These are phyloP conservation scores for Actinernus sp. DNA, from an alignment of 92 coral and sea anemone species.

Conservation along the genomic window DNA sequence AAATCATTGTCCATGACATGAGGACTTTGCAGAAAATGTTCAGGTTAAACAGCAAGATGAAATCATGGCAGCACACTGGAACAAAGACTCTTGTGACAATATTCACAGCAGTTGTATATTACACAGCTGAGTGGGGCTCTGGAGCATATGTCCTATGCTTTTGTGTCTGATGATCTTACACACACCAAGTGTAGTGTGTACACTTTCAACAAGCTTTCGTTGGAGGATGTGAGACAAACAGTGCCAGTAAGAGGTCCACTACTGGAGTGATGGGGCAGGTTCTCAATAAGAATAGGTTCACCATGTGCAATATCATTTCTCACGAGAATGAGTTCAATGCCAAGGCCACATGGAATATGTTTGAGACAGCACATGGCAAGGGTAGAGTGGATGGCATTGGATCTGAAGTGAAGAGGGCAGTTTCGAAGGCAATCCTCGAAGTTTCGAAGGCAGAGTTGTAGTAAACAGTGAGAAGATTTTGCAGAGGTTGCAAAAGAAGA, in stretches of 20 bases:
- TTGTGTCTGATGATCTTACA: constrained; percentile 36
- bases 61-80: too few relatives aligned
- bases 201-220: constrained; percentile 7
- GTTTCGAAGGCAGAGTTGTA: constrained; percentile 10
- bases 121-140: constrained; percentile 19
- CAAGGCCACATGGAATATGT: too few relatives aligned
- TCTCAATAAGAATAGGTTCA: too few relatives aligned
- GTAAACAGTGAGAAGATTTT: constrained; percentile 35
- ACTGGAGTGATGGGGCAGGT: too few relatives aligned
- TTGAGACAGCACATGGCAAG: constrained; percentile 59
- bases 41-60: constrained; percentile 55
- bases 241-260: too few relatives aligned
- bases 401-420: constrained; percentile 37
- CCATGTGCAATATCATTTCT: too few relatives aligned
- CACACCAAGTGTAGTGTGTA: too few relatives aligned
- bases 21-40: constrained; percentile 45
- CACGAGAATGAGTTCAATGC: too few relatives aligned
- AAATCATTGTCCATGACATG: constrained; percentile 54
- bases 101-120: constrained; percentile 66
- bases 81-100: constrained; percentile 51
- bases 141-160: constrained; percentile 48
- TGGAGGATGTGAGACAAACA: constrained; percentile 29
- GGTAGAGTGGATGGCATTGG: constrained; percentile 54
- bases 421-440: constrained; percentile 49
- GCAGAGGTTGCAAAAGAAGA: constrained; percentile 12